A percentile compares a stretch with the other conserved stretches of the same genome.
phyloP scores from a whole-genome alignment of 2,797 vertebrate species.

The Melanotaenia nigrans region DNA sequence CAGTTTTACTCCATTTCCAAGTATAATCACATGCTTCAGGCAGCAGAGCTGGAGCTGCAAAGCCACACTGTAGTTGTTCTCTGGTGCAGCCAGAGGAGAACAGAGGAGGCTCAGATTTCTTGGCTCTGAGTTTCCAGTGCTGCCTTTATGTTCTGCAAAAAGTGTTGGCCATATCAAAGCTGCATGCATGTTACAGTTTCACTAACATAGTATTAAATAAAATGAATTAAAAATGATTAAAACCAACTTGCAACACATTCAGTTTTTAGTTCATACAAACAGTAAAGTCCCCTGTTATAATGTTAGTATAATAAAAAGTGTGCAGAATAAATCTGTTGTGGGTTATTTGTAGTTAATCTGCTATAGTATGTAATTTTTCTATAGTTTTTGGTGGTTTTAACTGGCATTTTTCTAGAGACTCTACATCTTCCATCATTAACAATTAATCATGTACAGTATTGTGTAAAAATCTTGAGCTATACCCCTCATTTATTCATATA shows the following conservation, averaged over 20 bases:
- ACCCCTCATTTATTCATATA: background rate
- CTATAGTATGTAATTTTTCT: background rate
- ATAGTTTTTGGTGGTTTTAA: background rate
- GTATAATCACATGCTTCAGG: slow-evolving; percentile 68
- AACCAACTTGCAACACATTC: background rate
- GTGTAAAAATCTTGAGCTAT: background rate
- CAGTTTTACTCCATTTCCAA: slow-evolving; percentile 37
- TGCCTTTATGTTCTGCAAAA: slow-evolving; percentile 43
- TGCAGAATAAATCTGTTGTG: background rate
- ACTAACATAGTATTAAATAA: background rate
- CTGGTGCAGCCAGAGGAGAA: slow-evolving; percentile 57
- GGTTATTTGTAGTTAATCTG: background rate
- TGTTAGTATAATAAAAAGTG: background rate
- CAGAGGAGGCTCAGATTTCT: slow-evolving; percentile 74
- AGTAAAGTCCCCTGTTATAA: background rate
- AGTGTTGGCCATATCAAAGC: slow-evolving; percentile 20
- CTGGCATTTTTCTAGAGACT: background rate
- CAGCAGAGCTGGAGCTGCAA: slow-evolving; percentile 55
- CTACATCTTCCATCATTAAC: background rate
- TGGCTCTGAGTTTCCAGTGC: slow-evolving; percentile 65
- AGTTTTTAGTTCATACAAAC: background rate
- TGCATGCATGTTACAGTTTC: background rate
- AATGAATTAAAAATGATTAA: background rate
- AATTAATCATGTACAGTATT: background rate
- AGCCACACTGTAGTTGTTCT: slow-evolving; percentile 55